These are phyloP conservation scores for Barnardius zonarius DNA, from an alignment of 2,113 vertebrate species.

Conservation along the genomic window DNA sequence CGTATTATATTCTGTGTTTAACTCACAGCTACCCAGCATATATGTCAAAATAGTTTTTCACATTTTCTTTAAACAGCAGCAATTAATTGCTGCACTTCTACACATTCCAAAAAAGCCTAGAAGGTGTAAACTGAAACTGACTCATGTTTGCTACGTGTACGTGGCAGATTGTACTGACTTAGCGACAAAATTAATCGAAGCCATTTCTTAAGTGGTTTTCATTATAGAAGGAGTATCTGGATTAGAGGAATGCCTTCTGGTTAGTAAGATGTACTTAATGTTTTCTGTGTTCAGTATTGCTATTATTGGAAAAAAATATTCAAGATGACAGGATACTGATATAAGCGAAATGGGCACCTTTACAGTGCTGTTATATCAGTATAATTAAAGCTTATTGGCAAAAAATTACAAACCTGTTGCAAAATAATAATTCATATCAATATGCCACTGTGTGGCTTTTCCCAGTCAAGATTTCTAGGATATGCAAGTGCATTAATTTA, in stretches of 20 bases:
- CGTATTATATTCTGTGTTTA: background rate
- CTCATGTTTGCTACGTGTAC: background rate
- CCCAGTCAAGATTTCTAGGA: background rate
- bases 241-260: background rate
- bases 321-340: background rate
- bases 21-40: background rate
- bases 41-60: conserved; percentile 15
- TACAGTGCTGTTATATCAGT: background rate
- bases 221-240: background rate
- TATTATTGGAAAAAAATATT: background rate
- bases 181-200: background rate
- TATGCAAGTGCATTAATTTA: background rate
- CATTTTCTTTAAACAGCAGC: background rate
- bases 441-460: background rate
- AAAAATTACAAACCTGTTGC: background rate
- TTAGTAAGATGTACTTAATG: background rate
- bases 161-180: background rate
- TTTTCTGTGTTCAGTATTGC: background rate
- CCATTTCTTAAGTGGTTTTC: background rate
- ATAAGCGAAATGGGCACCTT: background rate
- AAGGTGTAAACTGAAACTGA: background rate
- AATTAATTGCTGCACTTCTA: conserved; percentile 15
- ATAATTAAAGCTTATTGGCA: background rate
- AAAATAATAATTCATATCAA: background rate
- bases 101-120: background rate